A percentile compares a stretch with the other conserved stretches of the same genome.
Conservation (phyloP, 2,888 invertebrate genomes). For the Tolmerus cingulatus region DNA sequence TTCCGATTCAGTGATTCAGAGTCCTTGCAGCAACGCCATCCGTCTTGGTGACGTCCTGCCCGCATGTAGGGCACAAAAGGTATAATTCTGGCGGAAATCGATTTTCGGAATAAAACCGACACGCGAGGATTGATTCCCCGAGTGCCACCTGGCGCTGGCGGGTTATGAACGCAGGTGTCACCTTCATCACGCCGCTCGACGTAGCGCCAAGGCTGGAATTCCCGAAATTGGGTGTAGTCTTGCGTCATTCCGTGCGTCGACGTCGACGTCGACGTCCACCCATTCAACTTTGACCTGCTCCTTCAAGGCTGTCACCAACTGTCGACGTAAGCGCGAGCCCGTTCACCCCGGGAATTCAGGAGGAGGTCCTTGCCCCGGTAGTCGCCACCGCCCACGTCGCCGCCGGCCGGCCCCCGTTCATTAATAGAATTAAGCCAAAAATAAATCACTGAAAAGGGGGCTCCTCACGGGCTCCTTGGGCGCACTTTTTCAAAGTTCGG, state of each 20-base stretch:
- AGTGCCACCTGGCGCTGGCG: background rate
- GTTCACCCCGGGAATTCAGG: background rate
- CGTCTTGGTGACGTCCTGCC: background rate
- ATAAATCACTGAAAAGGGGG: conserved; percentile 1
- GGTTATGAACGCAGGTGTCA: background rate
- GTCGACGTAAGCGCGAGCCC: background rate
- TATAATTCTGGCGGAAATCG: background rate
- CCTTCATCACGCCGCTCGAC: background rate
- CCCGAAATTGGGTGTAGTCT: background rate
- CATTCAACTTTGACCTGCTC: background rate
- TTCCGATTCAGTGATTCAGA: background rate
- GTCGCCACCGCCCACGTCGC: background rate
- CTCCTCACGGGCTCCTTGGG: background rate
- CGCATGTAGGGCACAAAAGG: background rate
- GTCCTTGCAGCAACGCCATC: background rate
- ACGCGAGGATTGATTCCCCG: background rate
- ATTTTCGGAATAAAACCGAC: background rate
- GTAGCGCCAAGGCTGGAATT: background rate
- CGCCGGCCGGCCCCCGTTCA: background rate
- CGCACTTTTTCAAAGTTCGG: conserved; percentile 1
- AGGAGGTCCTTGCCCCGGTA: background rate
- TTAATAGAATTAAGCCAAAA: background rate
- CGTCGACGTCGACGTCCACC: background rate
- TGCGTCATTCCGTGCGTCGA: background rate
- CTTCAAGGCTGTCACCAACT: background rate